A percentile compares a stretch with the other conserved stretches of the same genome.
These are phyloP conservation scores for Lasioglossum oenotherae DNA, from an alignment of 2,888 invertebrate genomes.

Conservation along the genomic window DNA sequence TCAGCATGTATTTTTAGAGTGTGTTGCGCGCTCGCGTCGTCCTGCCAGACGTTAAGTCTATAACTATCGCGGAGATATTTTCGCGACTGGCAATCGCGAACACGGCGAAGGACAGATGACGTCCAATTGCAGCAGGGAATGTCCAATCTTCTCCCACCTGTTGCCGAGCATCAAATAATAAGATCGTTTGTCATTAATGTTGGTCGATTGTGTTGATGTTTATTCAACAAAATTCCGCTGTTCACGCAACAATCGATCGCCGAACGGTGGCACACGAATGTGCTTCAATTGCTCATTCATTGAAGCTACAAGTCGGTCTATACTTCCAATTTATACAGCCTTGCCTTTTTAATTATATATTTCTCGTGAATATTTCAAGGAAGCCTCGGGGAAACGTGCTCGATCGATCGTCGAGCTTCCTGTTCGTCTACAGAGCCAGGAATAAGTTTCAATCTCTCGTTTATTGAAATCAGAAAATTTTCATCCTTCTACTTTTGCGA, in stretches of 20 bases:
- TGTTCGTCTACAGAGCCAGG: neutral
- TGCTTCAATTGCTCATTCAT: neutral
- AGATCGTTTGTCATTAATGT: neutral
- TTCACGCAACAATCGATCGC: neutral
- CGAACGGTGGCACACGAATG: neutral
- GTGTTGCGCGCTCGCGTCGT: neutral
- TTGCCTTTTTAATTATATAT: neutral
- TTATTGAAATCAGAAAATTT: neutral
- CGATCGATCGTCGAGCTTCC: neutral
- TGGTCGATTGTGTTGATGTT: neutral
- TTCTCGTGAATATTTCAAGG: neutral
- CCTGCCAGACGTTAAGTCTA: neutral
- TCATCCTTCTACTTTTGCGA: neutral
- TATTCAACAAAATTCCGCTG: neutral
- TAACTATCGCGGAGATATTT: constrained; percentile 8
- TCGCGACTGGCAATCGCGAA: neutral
- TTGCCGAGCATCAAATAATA: neutral
- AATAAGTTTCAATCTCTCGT: neutral
- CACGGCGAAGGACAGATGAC: constrained; percentile 9
- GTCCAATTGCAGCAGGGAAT: neutral
- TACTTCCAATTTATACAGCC: neutral
- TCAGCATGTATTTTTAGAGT: constrained; percentile 20
- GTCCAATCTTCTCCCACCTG: neutral
- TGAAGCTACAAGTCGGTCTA: neutral
- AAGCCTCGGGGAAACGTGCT: neutral